Base-by-base conservation (phyloP, 2,113 vertebrate species). In the Gorsachius goisagi region DNA sequence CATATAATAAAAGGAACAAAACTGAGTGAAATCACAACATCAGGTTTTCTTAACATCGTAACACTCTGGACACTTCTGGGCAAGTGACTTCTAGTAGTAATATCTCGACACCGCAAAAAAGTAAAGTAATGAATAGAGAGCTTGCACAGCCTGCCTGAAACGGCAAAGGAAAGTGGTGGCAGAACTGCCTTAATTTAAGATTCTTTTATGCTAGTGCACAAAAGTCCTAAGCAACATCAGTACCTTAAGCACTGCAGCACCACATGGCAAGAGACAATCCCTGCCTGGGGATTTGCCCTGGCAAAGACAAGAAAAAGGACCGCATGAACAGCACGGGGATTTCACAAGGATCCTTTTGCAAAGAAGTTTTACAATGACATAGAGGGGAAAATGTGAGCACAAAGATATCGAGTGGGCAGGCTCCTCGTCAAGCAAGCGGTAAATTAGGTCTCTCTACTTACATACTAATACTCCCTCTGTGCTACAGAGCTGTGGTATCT, bases 381-480 rank as follows among this genome's bases (percentile, higher is more conserved):
- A 26, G 49, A 85, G 28, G 28, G 26, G 39, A 11, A 76, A 60
- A 49, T 4, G 59, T 9, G 68, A 86, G 73, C 59, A 58, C 55
- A 37, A 18, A 86, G 80, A 23, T 4, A 33, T 1, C 33, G 45
- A 60, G 12, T 7, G 77, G 53, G 66, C 18, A 71, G 49, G 66
- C 18, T 59, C 26, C 58, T 75, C 5, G 1, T 32, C 52, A 75
- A 55, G 63, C 8, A 22, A 21, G 58, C 7, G 30, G 62, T 9
- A 82, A 91, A 63, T 55, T 1, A 6, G 21, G 56, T n/a, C 12
- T 85, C 2, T 15, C 1, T 13, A 6, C 41, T 90, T 24, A n/a
- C 41, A 21, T 7, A 9, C 28, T 15, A 39, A 30, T 4, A 4
- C 7, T 55, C 41, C 23, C 30, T 53, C 26, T 0, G 0, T 15